Percentiles rank a stretch among this genome's conserved stretches.
Conservation (phyloP, 2,113 vertebrate genomes). For the Circaetus gallicus region DNA sequence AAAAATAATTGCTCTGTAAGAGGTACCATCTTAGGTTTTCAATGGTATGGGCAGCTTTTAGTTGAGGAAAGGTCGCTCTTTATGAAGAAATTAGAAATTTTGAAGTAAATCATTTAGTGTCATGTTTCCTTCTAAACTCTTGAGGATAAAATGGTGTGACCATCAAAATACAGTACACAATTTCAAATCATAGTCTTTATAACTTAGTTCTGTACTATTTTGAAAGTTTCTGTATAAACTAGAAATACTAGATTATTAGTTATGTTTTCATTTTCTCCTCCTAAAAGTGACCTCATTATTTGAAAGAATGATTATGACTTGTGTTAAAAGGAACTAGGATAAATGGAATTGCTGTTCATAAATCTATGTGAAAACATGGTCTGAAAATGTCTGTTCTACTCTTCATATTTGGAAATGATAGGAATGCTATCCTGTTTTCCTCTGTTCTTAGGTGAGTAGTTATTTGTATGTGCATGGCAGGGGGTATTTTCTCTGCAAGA, state of each 20-base stretch:
- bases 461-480: neutral
- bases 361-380: neutral
- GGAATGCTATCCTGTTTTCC: neutral
- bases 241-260: neutral
- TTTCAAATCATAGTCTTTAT: neutral
- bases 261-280: neutral
- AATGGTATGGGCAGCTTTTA: neutral
- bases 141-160: neutral
- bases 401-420: neutral
- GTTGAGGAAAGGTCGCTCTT: neutral
- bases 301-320: neutral
- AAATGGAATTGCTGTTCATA: neutral
- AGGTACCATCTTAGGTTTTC: neutral
- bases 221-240: neutral
- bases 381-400: neutral
- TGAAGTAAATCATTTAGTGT: neutral
- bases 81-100: neutral
- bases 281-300: neutral
- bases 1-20: neutral
- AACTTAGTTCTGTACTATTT: neutral
- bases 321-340: neutral
- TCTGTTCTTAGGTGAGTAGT: neutral
- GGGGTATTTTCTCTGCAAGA: neutral
- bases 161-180: neutral
- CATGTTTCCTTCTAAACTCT: rapidly evolving